Base-by-base conservation (phyloP, 1,140 invertebrate genomes). In the Dendroctonus valens region DNA sequence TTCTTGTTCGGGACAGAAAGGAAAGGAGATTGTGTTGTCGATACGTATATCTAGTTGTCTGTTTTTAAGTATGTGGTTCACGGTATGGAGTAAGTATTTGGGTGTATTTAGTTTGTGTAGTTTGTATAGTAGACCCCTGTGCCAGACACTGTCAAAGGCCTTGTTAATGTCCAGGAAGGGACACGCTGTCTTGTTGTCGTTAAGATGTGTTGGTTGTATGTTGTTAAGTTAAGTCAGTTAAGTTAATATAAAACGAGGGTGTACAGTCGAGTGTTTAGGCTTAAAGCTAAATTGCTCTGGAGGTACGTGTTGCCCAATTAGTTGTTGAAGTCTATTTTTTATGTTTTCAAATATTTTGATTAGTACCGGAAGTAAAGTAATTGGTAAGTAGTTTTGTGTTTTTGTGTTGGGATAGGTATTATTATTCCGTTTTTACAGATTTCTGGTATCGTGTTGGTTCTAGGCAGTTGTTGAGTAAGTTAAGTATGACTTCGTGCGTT, bases 401-500 rank as follows among this genome's bases (percentile, higher is more conserved):
- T 44, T 7, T 44, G 42, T n/a, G n/a, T 44, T 44, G 42, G 42
- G 42, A 44, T 44, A n/a, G 42, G 7, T n/a, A 44, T 44, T 44
- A n/a, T 44, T 44, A n/a, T 44, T 7, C 42, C 42, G 7, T 7
- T 44, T 44, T 44, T n/a, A 7, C 42, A 44, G 7, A 7, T 44
- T n/a, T 44, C n/a, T 7, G 42, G 42, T 7, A 44, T 44, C 42
- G 7, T 44, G 42, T 44, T 44, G 42, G 7, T 44, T n/a, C 7
- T 44, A 7, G 42, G 42, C 42, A 44, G 42, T 44, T 44, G 42
- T 44, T 44, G 42, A 44, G 42, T n/a, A 44, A 44, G 42, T 44
- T 44, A n/a, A 44, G 42, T 44, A 44, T 44, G n/a, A 7, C 7
- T n/a, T 44, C 42, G 42, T 44, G 42, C 7, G 42, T 44, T n/a